Conservation (phyloP, 2,797 vertebrate genomes). For the Rhynchonycteris naso region DNA sequence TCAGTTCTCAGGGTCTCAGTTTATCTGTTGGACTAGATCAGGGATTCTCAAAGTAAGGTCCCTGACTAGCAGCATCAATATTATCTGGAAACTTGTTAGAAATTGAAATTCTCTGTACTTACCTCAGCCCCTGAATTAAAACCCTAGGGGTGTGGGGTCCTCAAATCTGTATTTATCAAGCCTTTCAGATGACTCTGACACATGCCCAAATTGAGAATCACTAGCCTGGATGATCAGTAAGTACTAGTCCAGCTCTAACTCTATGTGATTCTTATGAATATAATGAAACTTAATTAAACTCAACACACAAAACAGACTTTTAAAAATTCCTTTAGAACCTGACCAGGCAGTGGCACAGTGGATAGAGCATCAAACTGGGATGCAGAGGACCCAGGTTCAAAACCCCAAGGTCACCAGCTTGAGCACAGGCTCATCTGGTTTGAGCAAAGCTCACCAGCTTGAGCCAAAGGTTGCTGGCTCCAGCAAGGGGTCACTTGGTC, state of each 20-base stretch:
- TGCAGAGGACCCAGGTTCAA: too few relatives aligned
- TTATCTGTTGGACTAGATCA: background rate
- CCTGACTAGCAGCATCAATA: background rate
- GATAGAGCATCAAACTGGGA: too few relatives aligned
- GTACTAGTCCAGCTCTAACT: background rate
- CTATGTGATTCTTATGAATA: background rate
- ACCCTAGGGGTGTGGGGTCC: background rate
- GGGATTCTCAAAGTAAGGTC: conserved; percentile 2
- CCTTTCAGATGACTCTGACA: background rate
- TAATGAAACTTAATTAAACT: background rate
- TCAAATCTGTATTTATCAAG: background rate
- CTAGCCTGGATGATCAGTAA: background rate
- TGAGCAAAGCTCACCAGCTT: too few relatives aligned
- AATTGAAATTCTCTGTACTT: background rate
- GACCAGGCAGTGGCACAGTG: too few relatives aligned
- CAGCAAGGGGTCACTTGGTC: too few relatives aligned
- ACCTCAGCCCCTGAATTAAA: background rate
- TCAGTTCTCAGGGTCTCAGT: background rate
- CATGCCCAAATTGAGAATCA: background rate
- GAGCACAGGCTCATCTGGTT: too few relatives aligned
- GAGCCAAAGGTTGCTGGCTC: too few relatives aligned
- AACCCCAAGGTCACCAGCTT: too few relatives aligned
- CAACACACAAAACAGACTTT: conserved; percentile 16
- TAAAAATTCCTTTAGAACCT: background rate
- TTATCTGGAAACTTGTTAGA: background rate